Conservation (phyloP, 2,888 invertebrate species). For the Drosophila nr. perissopoda region DNA sequence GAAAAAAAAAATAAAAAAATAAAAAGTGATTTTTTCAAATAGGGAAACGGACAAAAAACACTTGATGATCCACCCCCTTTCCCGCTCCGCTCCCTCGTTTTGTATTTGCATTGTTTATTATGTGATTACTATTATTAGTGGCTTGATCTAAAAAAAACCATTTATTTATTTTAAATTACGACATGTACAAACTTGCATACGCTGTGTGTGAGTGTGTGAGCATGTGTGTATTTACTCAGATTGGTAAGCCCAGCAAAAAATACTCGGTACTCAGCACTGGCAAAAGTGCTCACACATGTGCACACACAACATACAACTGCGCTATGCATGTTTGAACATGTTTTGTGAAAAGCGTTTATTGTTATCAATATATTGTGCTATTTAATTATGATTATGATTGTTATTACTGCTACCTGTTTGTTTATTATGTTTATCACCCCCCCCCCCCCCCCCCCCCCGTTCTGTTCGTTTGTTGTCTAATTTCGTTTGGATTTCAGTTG, state of each 20-base stretch:
- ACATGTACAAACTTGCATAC: neutral
- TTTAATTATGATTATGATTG: conserved; percentile 25
- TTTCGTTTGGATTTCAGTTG: conserved; percentile 92
- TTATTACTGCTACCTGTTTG: conserved; percentile 56
- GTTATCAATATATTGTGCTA: conserved; percentile 4
- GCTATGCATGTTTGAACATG: conserved; percentile 15
- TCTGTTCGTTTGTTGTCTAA: conserved; percentile 84
- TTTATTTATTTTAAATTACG: neutral
- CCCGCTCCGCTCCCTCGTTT: neutral
- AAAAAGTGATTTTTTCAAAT: neutral
- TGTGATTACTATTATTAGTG: neutral
- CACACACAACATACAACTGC: conserved; percentile 1
- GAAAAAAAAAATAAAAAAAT: neutral
- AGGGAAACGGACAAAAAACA: conserved; percentile 1
- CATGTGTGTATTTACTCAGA: neutral
- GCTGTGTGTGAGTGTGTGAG: neutral
- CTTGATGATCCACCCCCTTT: neutral
- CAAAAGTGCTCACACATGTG: neutral
- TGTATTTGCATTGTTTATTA: neutral
- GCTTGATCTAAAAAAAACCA: neutral
- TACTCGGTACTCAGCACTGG: neutral
- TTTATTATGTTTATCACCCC: conserved; percentile 55
- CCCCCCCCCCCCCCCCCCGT: conserved; percentile 37
- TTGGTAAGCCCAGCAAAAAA: neutral
- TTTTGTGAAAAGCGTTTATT: conserved; percentile 34